A percentile compares a stretch with the other conserved stretches of the same genome.
These are phyloP conservation scores for Pseudeuparius sepicola DNA, from an alignment of 2,888 invertebrate species.

Conservation along the genomic window DNA sequence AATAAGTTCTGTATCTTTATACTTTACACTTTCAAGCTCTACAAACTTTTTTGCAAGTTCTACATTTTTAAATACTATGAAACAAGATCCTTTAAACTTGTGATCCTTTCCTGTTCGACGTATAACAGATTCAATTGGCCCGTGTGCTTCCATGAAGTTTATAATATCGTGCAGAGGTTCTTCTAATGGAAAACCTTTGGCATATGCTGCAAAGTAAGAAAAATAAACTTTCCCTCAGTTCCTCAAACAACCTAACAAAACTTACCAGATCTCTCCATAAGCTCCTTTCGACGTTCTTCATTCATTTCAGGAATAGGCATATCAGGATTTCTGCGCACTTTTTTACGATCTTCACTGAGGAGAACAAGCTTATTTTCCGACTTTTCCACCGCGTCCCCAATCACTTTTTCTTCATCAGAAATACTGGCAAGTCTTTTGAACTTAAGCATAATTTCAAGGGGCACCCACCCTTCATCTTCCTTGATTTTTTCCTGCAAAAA, in stretches of 20 bases:
- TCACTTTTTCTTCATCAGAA: constrained; percentile 55
- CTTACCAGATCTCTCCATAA: constrained; percentile 55
- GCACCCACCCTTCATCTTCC: constrained; percentile 86
- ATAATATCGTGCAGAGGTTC: constrained; percentile 57
- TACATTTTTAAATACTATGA: constrained; percentile 71
- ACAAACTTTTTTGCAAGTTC: constrained; percentile 76
- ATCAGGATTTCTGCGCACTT: constrained; percentile 64
- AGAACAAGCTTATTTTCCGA: constrained; percentile 64
- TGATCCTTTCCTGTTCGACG: constrained; percentile 52
- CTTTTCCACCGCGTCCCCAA: constrained; percentile 64
- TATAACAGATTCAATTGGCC: constrained; percentile 52
- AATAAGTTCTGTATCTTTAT: constrained; percentile 60
- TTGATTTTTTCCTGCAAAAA: constrained; percentile 82
- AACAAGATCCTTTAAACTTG: constrained; percentile 86
- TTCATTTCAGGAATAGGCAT: constrained; percentile 76
- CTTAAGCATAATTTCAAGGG: constrained; percentile 69
- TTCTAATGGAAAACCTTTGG: constrained; percentile 74
- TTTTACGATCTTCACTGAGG: constrained; percentile 47
- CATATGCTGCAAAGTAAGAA: constrained; percentile 50
- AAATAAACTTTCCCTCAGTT: constrained; percentile 2
- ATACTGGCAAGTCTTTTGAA: constrained; percentile 79
- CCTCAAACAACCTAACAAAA: constrained; percentile 6
- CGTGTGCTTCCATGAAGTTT: constrained; percentile 60
- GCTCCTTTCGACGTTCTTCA: constrained; percentile 70
- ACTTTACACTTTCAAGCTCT: constrained; percentile 47